Base-by-base conservation (phyloP, 2,113 vertebrate species). In the Hippocampus comes region DNA sequence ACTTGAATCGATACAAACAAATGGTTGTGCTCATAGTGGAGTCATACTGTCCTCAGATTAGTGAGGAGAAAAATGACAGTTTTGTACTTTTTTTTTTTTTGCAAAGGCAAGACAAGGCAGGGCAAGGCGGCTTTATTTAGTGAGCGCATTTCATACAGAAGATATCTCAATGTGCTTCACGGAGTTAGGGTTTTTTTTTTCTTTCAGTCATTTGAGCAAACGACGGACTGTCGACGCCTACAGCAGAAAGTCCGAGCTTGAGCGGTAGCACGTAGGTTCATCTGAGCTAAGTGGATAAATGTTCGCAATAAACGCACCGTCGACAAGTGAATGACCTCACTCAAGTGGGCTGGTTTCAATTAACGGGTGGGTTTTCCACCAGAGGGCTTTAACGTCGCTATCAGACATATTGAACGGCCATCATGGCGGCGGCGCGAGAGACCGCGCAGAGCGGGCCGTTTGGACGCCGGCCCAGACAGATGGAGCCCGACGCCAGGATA, bases 401-500 rank as follows among this genome's bases (percentile, higher is more conserved):
- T 84, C 68, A 55, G 43, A 72, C 82, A 42, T 25, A 57, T 72
- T 82, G 75, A 78, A 83, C 70, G 72, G 43, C 64, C 71, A 63
- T 75, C 73, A 48, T 67, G 75, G 56, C 78, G 71, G 78, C 84
- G 75, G 70, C 74, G 77, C 70, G 5, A 18, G 83, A 82, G 80
- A 83, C 63, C 7, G 34, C 64, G 74, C 67, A 27, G 55, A 78
- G 83, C 80, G 73, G 60, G 76, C 75, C 53, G 72, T 49, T 86
- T 89, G 89, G 89, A 80, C 55, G 17, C 38, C 77, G 65, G 87
- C 87, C 87, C 63, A 46, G 78, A 88, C 87, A 88, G 87, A 90
- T 87, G 89, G 87, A 86, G 77, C 63, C 61, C 71, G 82, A 85
- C 86, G 82, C 82, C 84, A 77, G 78, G 83, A 80, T 65, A 71